A percentile compares a stretch with the other conserved stretches of the same genome.
Conservation (phyloP, 2,888 invertebrate species). For the Chydorus sphaericus region DNA sequence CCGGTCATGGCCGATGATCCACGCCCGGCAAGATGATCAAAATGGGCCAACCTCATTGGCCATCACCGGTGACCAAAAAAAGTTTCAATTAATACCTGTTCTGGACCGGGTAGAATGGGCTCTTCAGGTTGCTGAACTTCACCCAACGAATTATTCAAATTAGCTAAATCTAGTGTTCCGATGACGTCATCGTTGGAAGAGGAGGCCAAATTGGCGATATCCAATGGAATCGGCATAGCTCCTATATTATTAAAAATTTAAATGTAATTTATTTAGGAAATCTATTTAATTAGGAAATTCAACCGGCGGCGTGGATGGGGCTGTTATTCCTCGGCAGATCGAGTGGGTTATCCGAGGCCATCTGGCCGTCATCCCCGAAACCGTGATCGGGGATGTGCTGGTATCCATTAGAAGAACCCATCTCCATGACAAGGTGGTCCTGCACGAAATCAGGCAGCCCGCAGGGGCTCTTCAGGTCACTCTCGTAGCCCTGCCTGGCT, state of each 20-base stretch:
- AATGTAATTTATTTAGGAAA: background rate
- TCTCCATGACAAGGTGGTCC: conserved; percentile 3
- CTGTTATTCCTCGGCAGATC: conserved; percentile 7
- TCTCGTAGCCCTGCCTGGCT: background rate
- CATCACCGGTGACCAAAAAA: too few species aligned
- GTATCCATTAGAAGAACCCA: background rate
- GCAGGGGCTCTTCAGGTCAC: conserved; percentile 8
- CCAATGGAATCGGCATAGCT: conserved; percentile 6
- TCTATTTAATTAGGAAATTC: background rate
- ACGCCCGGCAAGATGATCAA: too few species aligned
- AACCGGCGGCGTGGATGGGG: conserved; percentile 6
- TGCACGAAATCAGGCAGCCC: conserved; percentile 11
- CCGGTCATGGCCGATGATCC: too few species aligned
- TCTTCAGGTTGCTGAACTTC: background rate
- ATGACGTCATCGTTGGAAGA: background rate
- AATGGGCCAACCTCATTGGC: too few species aligned
- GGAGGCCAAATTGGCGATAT: conserved; percentile 3
- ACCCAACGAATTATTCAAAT: background rate
- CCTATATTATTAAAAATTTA: background rate
- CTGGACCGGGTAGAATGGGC: background rate
- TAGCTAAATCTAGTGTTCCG: conserved; percentile 6
- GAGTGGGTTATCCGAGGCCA: background rate
- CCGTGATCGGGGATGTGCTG: background rate
- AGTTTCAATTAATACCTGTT: background rate
- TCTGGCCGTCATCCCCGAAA: background rate